Evolutionary conservation across 2,888 invertebrate species (phyloP), one percentile per base, ranked within the genome.

Genomic region (Melanostoma mellinum): DNA sequence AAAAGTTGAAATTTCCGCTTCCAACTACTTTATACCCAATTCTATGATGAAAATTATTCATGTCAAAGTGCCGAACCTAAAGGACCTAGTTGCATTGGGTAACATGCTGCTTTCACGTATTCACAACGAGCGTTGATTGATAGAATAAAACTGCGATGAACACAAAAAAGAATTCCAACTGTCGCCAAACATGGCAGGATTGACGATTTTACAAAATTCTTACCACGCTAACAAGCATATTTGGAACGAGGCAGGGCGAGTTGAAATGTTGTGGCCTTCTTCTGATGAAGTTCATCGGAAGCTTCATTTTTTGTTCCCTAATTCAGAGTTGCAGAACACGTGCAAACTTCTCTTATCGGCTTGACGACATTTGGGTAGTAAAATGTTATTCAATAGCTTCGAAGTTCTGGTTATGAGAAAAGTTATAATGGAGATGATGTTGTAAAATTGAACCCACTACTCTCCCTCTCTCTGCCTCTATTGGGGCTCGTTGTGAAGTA

Each of bases 351-450:
- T 20, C 46, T 61, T 48, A 48, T 48, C 61, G 32, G 30, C 30
- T 48, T 32, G 50, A 63, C 63, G 38, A 63, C 61, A 61, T 46
- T 52, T 35, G 2, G 42, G 68, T 60, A 69, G 55, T 68, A 78
- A 74, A 78, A 58, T 77, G 68, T 69, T 73, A 69, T 74, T 77
- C 68, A 82, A 77, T 78, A 63, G 46, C 61, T 69, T 36, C 40
- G 38, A 44, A 63, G 72, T 82, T 82, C 73, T 82, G 73, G 77
- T 68, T 56, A 78, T 73, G 69, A 46, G 63, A 68, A 77, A 73
- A 82, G 44, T 82, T 82, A 53, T 20, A 56, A 46, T 48, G 33
- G 38, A 52, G 61, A 69, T 69, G 76, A 76, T 69, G 69, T 56
- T 76, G 69, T 71, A 69, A 76, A 69, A 76, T 65, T 50, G 20